phyloP scores from a whole-genome alignment of 2,113 vertebrate genomes.

The Cynoglossus semilaevis region DNA sequence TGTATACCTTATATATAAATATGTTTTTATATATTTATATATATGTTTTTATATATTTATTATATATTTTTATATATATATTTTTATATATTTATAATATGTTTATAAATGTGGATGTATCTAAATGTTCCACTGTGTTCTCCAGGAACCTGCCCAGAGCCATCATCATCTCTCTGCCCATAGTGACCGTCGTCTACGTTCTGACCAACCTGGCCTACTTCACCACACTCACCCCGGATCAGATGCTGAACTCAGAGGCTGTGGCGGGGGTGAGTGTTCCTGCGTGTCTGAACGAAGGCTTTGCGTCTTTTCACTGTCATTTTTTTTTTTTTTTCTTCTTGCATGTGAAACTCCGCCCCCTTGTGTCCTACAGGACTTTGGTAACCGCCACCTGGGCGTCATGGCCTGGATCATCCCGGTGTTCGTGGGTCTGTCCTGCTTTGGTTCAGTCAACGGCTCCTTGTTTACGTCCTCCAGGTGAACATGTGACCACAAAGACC shows the following conservation, averaged over 20 bases:
- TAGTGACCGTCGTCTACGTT: conserved; percentile 93
- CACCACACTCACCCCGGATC: conserved; percentile 85
- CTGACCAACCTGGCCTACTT: conserved; percentile 98
- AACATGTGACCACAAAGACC: conserved; percentile 6
- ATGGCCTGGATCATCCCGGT: conserved; percentile 98
- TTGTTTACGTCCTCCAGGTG: conserved; percentile 97
- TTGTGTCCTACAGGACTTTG: conserved; percentile 84
- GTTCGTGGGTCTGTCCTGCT: conserved; percentile 96
- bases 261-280: conserved; percentile 89
- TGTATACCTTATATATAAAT: too few relatives aligned
- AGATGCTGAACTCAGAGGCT: conserved; percentile 88
- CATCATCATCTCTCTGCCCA: conserved; percentile 96
- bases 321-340: not conserved
- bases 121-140: too few relatives aligned
- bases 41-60: too few relatives aligned
- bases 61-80: too few relatives aligned
- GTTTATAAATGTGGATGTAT: too few relatives aligned
- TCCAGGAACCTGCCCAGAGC: conserved; percentile 93
- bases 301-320: too few relatives aligned
- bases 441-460: conserved; percentile 96
- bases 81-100: too few relatives aligned
- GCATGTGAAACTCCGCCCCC: not conserved
- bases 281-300: too few relatives aligned
- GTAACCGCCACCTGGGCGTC: conserved; percentile 86
- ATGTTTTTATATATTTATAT: too few relatives aligned